A percentile compares a stretch with the other conserved stretches of the same genome.
These are phyloP conservation scores for Geotrupes spiniger DNA, from an alignment of 2,888 invertebrate genomes.

Conservation along the genomic window DNA sequence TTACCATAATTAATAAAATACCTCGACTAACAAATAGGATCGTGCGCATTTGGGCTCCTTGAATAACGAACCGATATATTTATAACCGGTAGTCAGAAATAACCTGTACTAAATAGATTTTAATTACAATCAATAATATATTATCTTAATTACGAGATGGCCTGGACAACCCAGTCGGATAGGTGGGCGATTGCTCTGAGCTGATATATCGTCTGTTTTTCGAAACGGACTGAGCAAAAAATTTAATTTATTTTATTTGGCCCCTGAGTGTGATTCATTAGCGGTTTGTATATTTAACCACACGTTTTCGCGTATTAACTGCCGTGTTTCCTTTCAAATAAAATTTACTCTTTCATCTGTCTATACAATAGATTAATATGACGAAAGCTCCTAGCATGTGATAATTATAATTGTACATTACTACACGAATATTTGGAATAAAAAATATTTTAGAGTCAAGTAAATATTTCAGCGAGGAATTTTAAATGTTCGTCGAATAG, in stretches of 20 bases:
- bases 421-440: too few relatives aligned
- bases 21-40: constrained; percentile 30
- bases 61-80: constrained; percentile 27
- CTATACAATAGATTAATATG: too few relatives aligned
- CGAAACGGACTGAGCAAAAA: constrained; percentile 25
- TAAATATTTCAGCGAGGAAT: too few relatives aligned
- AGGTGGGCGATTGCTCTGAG: constrained; percentile 39
- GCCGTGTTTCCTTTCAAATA: constrained; percentile 10
- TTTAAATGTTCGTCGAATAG: too few relatives aligned
- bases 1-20: constrained; percentile 14
- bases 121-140: constrained; percentile 47
- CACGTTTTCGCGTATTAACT: constrained; percentile 21
- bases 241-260: constrained; percentile 37
- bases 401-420: too few relatives aligned
- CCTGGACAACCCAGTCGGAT: constrained; percentile 29
- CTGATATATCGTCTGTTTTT: constrained; percentile 38
- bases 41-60: constrained; percentile 26
- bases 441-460: too few relatives aligned
- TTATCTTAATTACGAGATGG: constrained; percentile 43
- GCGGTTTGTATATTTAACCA: constrained; percentile 29
- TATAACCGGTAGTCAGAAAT: constrained; percentile 34
- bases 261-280: constrained; percentile 38
- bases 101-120: constrained; percentile 44
- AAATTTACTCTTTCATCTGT: constrained; percentile 13
- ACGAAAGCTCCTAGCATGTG: too few relatives aligned